Percentiles rank a stretch among this genome's conserved stretches.
Conservation (phyloP, 2,888 invertebrate genomes). For the Mechanitis mazaeus region DNA sequence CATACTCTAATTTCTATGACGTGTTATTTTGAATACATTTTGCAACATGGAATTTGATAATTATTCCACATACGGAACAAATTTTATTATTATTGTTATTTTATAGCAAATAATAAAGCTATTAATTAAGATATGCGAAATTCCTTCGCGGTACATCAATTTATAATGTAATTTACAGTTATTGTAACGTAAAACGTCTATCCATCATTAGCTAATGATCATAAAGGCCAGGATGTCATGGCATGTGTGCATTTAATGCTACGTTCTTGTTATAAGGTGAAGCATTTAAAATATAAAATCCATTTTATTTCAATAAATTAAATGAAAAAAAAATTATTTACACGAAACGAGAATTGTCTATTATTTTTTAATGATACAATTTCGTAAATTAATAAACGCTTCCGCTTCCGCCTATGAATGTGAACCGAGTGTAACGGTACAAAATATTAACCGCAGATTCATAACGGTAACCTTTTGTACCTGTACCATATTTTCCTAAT, state of each 20-base stretch:
- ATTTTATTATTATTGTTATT: background rate
- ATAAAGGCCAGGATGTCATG: constrained; percentile 23
- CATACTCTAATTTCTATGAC: no score
- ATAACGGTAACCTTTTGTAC: constrained; percentile 28
- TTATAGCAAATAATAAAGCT: constrained; percentile 2
- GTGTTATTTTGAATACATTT: no score
- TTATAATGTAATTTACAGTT: constrained; percentile 21
- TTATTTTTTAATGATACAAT: background rate
- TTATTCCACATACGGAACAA: background rate
- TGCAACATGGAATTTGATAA: no score
- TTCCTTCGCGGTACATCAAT: constrained; percentile 3
- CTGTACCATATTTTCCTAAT: constrained; percentile 24
- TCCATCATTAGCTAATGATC: constrained; percentile 27
- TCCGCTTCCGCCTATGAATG: constrained; percentile 16
- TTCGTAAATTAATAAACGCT: background rate
- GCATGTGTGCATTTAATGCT: constrained; percentile 10
- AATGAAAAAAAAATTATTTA: background rate
- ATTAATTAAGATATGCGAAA: constrained; percentile 4
- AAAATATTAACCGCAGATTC: constrained; percentile 24
- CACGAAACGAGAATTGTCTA: background rate
- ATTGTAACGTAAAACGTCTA: constrained; percentile 23
- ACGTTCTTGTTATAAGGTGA: background rate
- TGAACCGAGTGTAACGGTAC: constrained; percentile 19
- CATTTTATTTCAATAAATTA: background rate
- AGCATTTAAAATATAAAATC: background rate